These are phyloP conservation scores for Chaunax sp. DNA, from an alignment of 2,797 vertebrate genomes.

Conservation along the genomic window DNA sequence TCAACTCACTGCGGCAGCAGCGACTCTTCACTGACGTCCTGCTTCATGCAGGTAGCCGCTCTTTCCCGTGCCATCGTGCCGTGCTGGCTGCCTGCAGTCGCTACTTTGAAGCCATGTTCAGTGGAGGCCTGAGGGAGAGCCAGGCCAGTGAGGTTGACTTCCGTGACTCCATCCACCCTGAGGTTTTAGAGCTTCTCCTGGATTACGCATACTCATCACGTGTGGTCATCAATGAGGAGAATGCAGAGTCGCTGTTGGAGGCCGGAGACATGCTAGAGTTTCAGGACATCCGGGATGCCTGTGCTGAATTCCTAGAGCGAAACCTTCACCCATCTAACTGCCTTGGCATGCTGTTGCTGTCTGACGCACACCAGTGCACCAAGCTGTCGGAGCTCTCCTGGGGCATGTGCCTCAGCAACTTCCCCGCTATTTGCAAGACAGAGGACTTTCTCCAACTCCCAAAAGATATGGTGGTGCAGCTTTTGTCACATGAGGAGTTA, in stretches of 20 bases:
- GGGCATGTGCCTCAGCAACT: conserved; percentile 98
- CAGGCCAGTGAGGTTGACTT: conserved; percentile 97
- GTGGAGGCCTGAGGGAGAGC: conserved; percentile 95
- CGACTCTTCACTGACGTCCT: conserved; percentile 96
- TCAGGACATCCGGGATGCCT: conserved; percentile 97
- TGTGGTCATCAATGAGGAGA: conserved; percentile 98
- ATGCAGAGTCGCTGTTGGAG: conserved; percentile 95
- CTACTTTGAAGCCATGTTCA: conserved; percentile 99
- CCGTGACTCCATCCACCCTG: conserved; percentile 95
- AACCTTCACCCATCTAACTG: conserved; percentile 98
- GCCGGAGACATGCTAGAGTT: conserved; percentile 99
- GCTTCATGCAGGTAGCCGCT: conserved; percentile 93
- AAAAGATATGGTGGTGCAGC: conserved; percentile 97
- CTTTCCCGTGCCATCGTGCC: conserved; percentile 97
- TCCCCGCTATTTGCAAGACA: conserved; percentile 95
- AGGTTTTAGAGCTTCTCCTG: conserved; percentile 94
- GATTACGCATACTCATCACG: conserved; percentile 98
- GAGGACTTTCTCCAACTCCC: conserved; percentile 98
- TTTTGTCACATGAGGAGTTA: conserved; percentile 95
- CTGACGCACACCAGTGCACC: conserved; percentile 96
- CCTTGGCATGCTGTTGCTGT: conserved; percentile 95
- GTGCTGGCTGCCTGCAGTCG: conserved; percentile 97
- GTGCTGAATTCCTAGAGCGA: conserved; percentile 96
- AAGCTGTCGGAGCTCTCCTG: conserved; percentile 97
- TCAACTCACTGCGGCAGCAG: conserved; percentile 94